These are phyloP conservation scores for Hippocampus abdominalis DNA, from an alignment of 2,113 vertebrate genomes.

Conservation along the genomic window DNA sequence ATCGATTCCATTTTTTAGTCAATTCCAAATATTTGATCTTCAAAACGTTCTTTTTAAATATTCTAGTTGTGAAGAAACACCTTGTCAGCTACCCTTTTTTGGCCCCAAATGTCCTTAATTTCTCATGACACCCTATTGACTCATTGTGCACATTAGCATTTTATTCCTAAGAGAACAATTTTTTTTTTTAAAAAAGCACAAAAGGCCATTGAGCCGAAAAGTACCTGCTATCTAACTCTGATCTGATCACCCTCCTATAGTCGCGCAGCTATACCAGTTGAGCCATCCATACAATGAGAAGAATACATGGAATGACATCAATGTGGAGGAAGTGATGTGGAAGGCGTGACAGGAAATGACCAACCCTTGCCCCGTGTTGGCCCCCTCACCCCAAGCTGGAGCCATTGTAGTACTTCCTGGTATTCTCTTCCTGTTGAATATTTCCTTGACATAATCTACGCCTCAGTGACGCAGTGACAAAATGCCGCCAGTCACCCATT, in stretches of 20 bases:
- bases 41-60: no score
- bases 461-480: conserved; percentile 24
- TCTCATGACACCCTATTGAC: no score
- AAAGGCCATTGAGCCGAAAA: no score
- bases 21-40: no score
- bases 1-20: no score
- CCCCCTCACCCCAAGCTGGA: conserved; percentile 23
- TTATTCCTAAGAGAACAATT: no score
- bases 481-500: conserved; percentile 2
- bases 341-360: conserved; percentile 61
- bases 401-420: conserved; percentile 68
- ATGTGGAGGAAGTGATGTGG: conserved; percentile 55
- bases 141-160: no score
- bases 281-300: not conserved
- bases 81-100: no score
- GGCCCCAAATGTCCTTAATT: no score
- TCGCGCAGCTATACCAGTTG: not conserved
- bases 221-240: not conserved
- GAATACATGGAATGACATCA: conserved; percentile 48
- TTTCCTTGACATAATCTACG: conserved; percentile 45
- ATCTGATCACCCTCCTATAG: not conserved
- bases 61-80: no score
- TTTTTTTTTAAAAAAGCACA: no score
- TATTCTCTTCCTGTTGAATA: conserved; percentile 54
- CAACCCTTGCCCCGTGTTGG: conserved; percentile 47